These are phyloP conservation scores for Sebastes minor DNA, from an alignment of 2,797 vertebrate genomes.

Conservation along the genomic window DNA sequence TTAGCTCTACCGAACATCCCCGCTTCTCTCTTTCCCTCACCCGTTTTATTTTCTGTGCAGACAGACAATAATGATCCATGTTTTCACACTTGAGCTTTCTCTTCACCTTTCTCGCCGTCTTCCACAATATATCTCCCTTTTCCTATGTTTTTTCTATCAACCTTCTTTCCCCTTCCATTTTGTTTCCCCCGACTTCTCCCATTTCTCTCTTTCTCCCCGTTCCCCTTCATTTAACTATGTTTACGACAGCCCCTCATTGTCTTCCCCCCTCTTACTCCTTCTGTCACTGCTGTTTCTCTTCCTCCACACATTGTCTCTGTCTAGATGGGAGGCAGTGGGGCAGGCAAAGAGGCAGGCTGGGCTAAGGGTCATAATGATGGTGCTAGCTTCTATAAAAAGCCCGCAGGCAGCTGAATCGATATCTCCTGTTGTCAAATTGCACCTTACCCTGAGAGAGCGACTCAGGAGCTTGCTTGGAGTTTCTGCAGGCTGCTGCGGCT, in stretches of 20 bases:
- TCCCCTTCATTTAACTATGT: constrained; percentile 27
- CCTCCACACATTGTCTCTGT: constrained; percentile 23
- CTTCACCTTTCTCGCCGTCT: fast-evolving
- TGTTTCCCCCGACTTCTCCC: neutral
- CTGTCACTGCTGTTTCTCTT: constrained; percentile 28
- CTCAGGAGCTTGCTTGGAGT: constrained; percentile 29
- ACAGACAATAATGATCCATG: neutral
- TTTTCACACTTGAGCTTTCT: neutral
- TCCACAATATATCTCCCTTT: neutral
- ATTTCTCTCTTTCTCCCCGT: neutral
- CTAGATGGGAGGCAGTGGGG: constrained; percentile 37
- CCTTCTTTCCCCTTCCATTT: constrained; percentile 2
- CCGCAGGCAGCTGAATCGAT: constrained; percentile 78
- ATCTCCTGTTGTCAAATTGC: constrained; percentile 75
- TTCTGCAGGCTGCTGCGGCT: constrained; percentile 32
- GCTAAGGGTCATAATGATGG: constrained; percentile 68
- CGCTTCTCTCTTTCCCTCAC: neutral
- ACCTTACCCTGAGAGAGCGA: constrained; percentile 53
- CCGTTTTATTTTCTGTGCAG: neutral
- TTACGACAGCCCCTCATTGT: constrained; percentile 32
- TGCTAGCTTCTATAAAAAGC: constrained; percentile 80
- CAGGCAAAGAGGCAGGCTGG: constrained; percentile 47
- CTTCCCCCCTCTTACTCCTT: neutral
- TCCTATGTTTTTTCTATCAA: neutral
- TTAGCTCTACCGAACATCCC: neutral